A percentile compares a stretch with the other conserved stretches of the same genome.
phyloP scores from a whole-genome alignment of 2,113 vertebrate genomes.

The human (Homo sapiens) region DNA sequence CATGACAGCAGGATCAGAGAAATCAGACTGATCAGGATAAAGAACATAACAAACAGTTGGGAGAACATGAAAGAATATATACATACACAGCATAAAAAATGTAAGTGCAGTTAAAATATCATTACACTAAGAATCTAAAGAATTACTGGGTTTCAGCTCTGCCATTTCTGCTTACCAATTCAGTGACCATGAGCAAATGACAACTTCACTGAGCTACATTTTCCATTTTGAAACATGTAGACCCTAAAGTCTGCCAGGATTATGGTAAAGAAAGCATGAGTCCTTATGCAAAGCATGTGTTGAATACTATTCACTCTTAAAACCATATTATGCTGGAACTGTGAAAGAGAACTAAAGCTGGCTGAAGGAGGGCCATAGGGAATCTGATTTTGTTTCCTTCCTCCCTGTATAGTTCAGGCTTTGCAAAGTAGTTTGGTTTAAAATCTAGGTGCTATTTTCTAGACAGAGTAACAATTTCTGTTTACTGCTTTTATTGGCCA shows the following conservation, averaged over 20 bases:
- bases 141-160: not conserved
- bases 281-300: constrained; percentile 8
- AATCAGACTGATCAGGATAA: not conserved
- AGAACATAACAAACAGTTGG: not conserved
- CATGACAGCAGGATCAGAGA: not conserved
- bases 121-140: not conserved
- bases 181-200: not conserved
- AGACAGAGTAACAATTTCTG: constrained; percentile 37
- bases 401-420: not conserved
- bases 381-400: not conserved
- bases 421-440: constrained; percentile 29
- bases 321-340: not conserved
- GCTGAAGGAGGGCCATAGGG: not conserved
- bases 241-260: not conserved
- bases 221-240: not conserved
- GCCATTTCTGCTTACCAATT: not conserved
- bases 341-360: constrained; percentile 18
- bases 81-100: not conserved
- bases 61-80: not conserved
- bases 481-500: constrained; percentile 50
- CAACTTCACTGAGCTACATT: not conserved
- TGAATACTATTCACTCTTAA: constrained; percentile 28
- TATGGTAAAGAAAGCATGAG: not conserved
- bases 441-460: constrained; percentile 39
- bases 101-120: too few species aligned